Evolutionary conservation across 2,113 vertebrate species (phyloP).

Genomic region (Anoura caudifer): DNA sequence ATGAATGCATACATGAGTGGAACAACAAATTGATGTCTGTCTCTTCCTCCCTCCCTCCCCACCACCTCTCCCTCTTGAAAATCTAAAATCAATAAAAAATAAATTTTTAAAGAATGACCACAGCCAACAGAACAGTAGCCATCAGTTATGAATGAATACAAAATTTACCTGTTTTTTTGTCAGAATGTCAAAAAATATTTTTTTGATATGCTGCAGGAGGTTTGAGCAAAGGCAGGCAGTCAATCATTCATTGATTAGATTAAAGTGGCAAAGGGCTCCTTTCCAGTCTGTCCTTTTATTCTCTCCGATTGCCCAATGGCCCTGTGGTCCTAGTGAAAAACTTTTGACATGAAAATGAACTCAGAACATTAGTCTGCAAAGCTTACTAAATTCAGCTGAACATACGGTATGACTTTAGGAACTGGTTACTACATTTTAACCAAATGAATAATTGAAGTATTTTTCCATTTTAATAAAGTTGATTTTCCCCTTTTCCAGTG

Average conservation of each 20-base stretch:
- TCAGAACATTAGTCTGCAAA: neutral
- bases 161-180: neutral
- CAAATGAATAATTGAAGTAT: conserved; percentile 11
- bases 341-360: neutral
- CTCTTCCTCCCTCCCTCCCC: too few species aligned
- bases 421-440: neutral
- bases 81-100: too few species aligned
- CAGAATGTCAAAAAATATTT: neutral
- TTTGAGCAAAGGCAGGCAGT: neutral
- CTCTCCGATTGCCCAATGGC: neutral
- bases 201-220: neutral
- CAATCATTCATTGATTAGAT: neutral
- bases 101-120: neutral
- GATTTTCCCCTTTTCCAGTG: neutral
- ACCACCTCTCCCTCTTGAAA: too few species aligned
- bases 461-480: neutral
- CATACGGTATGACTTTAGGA: neutral
- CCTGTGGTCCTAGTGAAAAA: neutral
- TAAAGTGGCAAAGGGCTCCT: neutral
- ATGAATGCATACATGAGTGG: too few species aligned
- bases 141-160: neutral
- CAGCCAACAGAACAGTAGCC: neutral
- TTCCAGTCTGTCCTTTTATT: neutral
- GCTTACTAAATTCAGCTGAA: neutral
- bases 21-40: neutral